These are phyloP conservation scores for Hyposoter dolosus DNA, from an alignment of 2,888 invertebrate genomes.

Conservation along the genomic window DNA sequence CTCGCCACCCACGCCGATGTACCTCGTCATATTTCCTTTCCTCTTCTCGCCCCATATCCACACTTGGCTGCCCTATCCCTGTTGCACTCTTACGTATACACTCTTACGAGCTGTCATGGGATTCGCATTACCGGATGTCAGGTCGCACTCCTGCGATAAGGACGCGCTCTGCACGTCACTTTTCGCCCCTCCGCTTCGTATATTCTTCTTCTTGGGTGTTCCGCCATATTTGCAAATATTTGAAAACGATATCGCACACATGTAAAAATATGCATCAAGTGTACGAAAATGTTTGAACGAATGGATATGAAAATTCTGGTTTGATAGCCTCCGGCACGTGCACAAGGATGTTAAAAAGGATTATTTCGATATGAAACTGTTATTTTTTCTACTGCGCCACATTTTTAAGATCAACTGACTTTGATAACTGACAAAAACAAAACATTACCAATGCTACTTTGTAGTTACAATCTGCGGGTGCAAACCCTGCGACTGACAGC, in stretches of 20 bases:
- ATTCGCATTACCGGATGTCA: slow-evolving; percentile 66
- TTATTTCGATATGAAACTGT: not conserved
- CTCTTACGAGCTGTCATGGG: slow-evolving; percentile 64
- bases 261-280: not conserved
- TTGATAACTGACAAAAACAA: slow-evolving; percentile 28
- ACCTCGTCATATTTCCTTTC: slow-evolving; percentile 18
- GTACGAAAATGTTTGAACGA: slow-evolving; percentile 20
- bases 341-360: slow-evolving; percentile 19
- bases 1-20: slow-evolving; percentile 15
- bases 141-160: slow-evolving; percentile 65
- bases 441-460: not conserved
- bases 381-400: not conserved
- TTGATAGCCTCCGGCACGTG: slow-evolving; percentile 46
- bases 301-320: slow-evolving; percentile 24
- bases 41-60: slow-evolving; percentile 11
- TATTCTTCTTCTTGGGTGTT: slow-evolving; percentile 14
- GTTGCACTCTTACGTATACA: slow-evolving; percentile 25
- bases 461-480: not conserved
- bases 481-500: slow-evolving; percentile 28
- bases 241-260: slow-evolving; percentile 1
- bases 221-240: slow-evolving; percentile 51
- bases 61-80: not conserved
- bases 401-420: slow-evolving; percentile 13
- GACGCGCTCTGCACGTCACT: slow-evolving; percentile 58
- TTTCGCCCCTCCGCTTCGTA: slow-evolving; percentile 17